phyloP scores from a whole-genome alignment of 2,888 invertebrate genomes.

The Sepiola atlantica region DNA sequence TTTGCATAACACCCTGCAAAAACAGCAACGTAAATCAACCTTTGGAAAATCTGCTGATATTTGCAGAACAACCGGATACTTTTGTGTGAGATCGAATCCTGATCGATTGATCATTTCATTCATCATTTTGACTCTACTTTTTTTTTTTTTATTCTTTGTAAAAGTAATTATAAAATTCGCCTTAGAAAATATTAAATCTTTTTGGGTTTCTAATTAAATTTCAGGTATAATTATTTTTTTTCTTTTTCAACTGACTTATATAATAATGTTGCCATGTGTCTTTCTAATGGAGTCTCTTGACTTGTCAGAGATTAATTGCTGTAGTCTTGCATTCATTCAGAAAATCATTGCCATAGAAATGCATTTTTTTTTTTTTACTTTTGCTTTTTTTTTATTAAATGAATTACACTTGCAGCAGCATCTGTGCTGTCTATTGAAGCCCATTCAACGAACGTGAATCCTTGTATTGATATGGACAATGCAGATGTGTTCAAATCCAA shows the following conservation, averaged over 20 bases:
- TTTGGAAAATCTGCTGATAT: too few species aligned
- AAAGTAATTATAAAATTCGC: neutral
- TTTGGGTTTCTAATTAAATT: slow-evolving; percentile 6
- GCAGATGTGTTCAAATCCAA: neutral
- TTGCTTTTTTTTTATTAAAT: neutral
- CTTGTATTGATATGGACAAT: neutral
- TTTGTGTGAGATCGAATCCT: neutral
- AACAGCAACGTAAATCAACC: too few species aligned
- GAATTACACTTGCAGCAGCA: neutral
- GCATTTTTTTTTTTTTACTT: neutral
- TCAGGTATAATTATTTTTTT: neutral
- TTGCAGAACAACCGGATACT: neutral
- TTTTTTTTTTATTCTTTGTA: neutral
- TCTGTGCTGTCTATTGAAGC: neutral
- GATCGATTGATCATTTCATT: neutral
- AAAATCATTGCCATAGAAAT: neutral
- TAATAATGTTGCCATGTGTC: neutral
- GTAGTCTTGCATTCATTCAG: neutral
- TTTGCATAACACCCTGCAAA: too few species aligned
- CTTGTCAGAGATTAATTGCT: neutral
- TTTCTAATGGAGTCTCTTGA: neutral
- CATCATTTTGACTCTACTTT: neutral
- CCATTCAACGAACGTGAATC: slow-evolving; percentile 12
- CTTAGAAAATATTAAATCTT: neutral
- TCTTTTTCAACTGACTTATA: neutral